phyloP scores from a whole-genome alignment of 2,113 vertebrate species.

The Apteryx owenii region DNA sequence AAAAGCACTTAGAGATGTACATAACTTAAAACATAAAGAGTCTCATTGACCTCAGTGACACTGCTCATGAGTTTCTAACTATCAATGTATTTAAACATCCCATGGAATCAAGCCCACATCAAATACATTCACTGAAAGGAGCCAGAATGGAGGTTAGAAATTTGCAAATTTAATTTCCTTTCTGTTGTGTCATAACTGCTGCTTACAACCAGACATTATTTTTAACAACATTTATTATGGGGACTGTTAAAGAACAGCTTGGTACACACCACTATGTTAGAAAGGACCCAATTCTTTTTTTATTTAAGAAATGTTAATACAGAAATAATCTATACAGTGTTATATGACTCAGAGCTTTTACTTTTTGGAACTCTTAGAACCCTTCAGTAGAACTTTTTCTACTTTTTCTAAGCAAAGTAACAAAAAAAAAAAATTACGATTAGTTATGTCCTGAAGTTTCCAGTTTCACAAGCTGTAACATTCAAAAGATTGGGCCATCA shows the following conservation, averaged over 20 bases:
- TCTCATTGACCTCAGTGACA: constrained; percentile 22
- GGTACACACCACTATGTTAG: not conserved
- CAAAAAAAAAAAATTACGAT: not conserved
- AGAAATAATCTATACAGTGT: not conserved
- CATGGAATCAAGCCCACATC: not conserved
- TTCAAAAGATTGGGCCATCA: not conserved
- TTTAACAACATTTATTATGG: not conserved
- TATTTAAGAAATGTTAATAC: not conserved
- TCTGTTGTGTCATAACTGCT: not conserved
- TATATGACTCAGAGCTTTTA: not conserved
- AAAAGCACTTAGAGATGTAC: constrained; percentile 56
- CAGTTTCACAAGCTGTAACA: not conserved
- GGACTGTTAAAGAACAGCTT: not conserved
- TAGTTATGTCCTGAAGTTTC: not conserved
- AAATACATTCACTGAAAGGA: not conserved
- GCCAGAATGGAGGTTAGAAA: not conserved
- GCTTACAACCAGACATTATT: not conserved
- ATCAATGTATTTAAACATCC: not conserved
- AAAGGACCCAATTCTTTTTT: not conserved
- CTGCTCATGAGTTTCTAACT: constrained; percentile 37
- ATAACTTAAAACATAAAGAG: constrained; percentile 42
- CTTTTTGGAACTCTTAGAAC: not conserved
- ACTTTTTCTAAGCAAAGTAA: not conserved
- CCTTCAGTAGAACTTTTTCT: not conserved
- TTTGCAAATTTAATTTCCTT: not conserved